Evolutionary conservation across 2,888 invertebrate genomes (phyloP).

Genomic region (Zhuqinia jingwanae): DNA sequence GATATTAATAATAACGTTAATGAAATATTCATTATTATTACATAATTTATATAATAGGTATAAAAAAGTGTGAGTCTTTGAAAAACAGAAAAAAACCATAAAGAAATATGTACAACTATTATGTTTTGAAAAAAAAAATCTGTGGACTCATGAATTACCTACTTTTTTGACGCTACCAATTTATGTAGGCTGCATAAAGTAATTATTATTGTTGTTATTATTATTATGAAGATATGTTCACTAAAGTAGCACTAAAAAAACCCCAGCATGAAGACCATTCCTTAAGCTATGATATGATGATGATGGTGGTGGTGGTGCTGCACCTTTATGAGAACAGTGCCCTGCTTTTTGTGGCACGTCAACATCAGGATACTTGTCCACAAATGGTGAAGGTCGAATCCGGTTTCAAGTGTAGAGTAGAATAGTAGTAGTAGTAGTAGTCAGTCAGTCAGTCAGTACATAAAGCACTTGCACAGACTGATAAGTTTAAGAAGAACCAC

Average conservation of each 20-base stretch:
- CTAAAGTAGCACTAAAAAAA: conserved; percentile 33
- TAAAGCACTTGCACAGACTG: neutral
- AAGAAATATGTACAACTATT: neutral
- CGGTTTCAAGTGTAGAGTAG: conserved; percentile 72
- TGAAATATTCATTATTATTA: no score
- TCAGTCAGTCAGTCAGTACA: no score
- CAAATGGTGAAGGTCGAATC: conserved; percentile 75
- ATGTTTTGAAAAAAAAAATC: neutral
- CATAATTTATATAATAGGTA: no score
- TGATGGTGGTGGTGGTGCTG: neutral
- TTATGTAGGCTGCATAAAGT: conserved; percentile 46
- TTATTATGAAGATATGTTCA: neutral
- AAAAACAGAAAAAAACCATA: no score
- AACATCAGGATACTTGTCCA: conserved; percentile 72
- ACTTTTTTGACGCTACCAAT: neutral
- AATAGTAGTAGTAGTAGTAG: conserved; percentile 3
- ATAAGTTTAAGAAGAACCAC: neutral
- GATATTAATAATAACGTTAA: no score
- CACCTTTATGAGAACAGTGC: conserved; percentile 55
- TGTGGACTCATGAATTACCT: neutral
- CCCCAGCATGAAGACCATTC: neutral
- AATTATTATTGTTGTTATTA: conserved; percentile 6
- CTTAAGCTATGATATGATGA: neutral
- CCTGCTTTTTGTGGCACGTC: conserved; percentile 71
- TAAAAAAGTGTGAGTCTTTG: no score